Percentiles rank a stretch among this genome's conserved stretches.
Evolutionary conservation across 92 coral and sea anemone genomes (phyloP).

Genomic region (Bergia puertoricense): DNA sequence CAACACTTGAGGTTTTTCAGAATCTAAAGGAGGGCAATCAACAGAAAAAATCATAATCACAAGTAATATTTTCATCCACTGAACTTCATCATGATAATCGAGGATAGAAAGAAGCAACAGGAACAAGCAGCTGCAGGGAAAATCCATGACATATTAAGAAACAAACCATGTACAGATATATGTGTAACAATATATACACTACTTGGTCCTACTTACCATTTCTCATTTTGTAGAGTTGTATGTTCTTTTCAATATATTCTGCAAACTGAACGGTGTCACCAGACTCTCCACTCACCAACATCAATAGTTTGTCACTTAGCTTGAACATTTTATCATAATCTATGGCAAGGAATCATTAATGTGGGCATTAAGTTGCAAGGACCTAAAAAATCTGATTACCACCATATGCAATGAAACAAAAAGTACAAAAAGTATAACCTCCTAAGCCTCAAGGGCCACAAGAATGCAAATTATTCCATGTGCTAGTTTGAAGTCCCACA

Average conservation of each 20-base stretch:
- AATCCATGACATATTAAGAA: not conserved
- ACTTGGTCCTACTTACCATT: conserved; percentile 69
- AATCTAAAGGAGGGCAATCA: no score
- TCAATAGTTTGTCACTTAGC: conserved; percentile 81
- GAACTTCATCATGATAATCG: no score
- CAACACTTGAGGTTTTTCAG: no score
- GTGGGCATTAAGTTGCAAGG: not conserved
- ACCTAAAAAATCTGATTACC: not conserved
- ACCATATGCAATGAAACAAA: not conserved
- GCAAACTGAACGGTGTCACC: conserved; percentile 99
- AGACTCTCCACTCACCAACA: conserved; percentile 95
- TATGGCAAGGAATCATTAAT: conserved; percentile 17
- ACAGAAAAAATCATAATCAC: no score
- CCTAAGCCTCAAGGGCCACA: no score
- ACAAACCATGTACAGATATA: not conserved
- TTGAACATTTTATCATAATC: conserved; percentile 98
- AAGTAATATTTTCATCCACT: no score
- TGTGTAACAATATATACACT: no score
- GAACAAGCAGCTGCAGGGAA: no score
- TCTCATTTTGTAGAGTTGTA: conserved; percentile 96
- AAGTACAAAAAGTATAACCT: no score
- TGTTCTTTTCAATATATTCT: conserved; percentile 96
- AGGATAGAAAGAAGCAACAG: no score
- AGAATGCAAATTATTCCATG: no score
- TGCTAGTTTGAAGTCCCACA: no score